Percentiles rank a stretch among this genome's conserved stretches.
These are phyloP conservation scores for Carposina sasakii DNA, from an alignment of 1,140 invertebrate species.

Conservation along the genomic window DNA sequence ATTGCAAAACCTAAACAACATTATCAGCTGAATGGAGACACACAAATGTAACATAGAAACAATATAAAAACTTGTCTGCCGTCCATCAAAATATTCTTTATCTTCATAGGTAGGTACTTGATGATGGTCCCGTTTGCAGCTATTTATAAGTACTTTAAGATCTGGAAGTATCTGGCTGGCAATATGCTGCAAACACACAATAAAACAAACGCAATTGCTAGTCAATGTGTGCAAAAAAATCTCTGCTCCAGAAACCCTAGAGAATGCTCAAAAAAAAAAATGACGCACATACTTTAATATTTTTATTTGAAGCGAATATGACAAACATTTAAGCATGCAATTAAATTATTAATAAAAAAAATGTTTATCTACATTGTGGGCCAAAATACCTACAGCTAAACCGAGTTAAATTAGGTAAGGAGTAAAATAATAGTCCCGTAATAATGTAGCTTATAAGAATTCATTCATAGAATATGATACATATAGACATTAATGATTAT, in stretches of 20 bases:
- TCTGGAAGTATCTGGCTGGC: background rate
- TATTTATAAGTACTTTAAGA: background rate
- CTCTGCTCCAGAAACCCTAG: background rate
- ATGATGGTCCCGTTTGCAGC: too few species aligned
- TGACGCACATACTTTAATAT: constrained; percentile 35
- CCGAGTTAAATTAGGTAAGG: too few species aligned
- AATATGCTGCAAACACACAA: constrained; percentile 5
- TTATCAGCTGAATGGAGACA: too few species aligned
- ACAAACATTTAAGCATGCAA: constrained; percentile 60
- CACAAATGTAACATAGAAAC: too few species aligned
- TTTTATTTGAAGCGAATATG: constrained; percentile 66
- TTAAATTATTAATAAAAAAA: constrained; percentile 37
- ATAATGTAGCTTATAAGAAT: constrained; percentile 41
- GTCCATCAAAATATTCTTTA: too few species aligned
- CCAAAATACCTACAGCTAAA: too few species aligned
- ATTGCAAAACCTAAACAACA: too few species aligned
- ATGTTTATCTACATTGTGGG: constrained; percentile 49
- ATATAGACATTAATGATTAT: constrained; percentile 25
- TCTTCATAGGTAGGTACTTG: too few species aligned
- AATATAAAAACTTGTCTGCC: too few species aligned
- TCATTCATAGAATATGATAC: too few species aligned
- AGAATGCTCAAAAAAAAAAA: constrained; percentile 34
- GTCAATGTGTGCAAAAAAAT: constrained; percentile 56
- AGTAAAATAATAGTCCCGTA: too few species aligned
- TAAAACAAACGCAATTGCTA: constrained; percentile 39